Evolutionary conservation across 2,888 invertebrate genomes (phyloP).

Genomic region (Branchinecta sandiegonensis): DNA sequence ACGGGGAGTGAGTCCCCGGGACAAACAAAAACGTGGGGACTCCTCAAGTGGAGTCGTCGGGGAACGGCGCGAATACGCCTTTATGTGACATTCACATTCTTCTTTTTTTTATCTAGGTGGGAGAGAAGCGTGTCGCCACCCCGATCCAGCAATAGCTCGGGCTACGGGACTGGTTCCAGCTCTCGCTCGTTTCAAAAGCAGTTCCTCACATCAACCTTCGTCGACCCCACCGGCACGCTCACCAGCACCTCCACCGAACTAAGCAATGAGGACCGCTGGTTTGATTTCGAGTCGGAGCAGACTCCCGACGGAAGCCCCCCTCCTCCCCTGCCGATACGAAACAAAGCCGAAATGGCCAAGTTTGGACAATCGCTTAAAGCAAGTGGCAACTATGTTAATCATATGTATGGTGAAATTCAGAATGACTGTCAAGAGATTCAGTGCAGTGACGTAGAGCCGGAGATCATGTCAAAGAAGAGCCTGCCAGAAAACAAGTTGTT

Average conservation of each 20-base stretch:
- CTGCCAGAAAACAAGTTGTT: not conserved
- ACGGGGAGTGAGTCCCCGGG: no score
- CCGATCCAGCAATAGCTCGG: conserved; percentile 63
- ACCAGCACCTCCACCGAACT: conserved; percentile 49
- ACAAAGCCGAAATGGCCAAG: not conserved
- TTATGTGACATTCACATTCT: not conserved
- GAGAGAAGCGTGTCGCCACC: conserved; percentile 62
- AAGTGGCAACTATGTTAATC: conserved; percentile 1
- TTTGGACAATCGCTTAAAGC: not conserved
- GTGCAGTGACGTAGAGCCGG: conserved; percentile 1
- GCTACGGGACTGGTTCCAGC: conserved; percentile 59
- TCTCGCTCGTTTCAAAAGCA: conserved; percentile 32
- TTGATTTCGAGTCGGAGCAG: conserved; percentile 32
- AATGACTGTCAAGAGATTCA: conserved; percentile 7
- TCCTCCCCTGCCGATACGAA: conserved; percentile 39
- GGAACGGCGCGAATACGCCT: no score
- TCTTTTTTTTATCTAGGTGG: conserved; percentile 35
- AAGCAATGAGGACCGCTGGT: conserved; percentile 50
- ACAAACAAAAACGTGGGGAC: no score
- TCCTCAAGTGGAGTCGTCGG: no score
- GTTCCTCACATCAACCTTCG: not conserved
- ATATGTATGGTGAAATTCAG: conserved; percentile 11
- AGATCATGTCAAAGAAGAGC: not conserved
- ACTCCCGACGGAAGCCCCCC: conserved; percentile 32
- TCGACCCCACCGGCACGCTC: conserved; percentile 39